A percentile compares a stretch with the other conserved stretches of the same genome.
Evolutionary conservation across 1,140 invertebrate genomes (phyloP).

Genomic region (Daktulosphaira vitifoliae): DNA sequence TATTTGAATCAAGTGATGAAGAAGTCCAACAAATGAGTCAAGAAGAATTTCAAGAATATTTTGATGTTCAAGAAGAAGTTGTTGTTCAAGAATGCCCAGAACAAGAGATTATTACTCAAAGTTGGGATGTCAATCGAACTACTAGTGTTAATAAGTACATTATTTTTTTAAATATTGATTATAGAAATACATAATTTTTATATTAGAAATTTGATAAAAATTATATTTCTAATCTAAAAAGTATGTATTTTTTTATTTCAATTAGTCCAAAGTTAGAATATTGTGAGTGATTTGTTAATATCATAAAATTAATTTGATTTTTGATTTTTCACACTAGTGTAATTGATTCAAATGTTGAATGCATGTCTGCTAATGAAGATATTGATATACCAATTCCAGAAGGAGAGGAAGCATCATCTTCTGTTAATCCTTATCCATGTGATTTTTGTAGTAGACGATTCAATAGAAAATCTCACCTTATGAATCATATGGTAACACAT

Average conservation of each 20-base stretch:
- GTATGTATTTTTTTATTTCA: too few relatives aligned
- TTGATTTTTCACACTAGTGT: constrained; percentile 8
- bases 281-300: too few relatives aligned
- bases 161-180: too few relatives aligned
- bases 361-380: constrained; percentile 49
- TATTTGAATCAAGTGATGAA: constrained; percentile 23
- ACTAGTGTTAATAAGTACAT: constrained; percentile 24
- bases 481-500: constrained; percentile 76
- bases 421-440: constrained; percentile 70
- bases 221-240: too few relatives aligned
- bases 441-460: constrained; percentile 74
- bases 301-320: too few relatives aligned
- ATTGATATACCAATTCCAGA: constrained; percentile 66
- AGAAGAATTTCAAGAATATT: constrained; percentile 35
- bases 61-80: constrained; percentile 40
- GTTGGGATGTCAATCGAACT: constrained; percentile 22
- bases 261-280: too few relatives aligned
- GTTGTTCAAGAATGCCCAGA: constrained; percentile 40
- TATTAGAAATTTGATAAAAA: too few relatives aligned
- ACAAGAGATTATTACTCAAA: constrained; percentile 24
- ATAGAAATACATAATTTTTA: too few relatives aligned
- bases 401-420: constrained; percentile 71
- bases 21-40: constrained; percentile 6
- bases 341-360: constrained; percentile 3
- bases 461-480: constrained; percentile 68